Evolutionary conservation across 2,797 vertebrate genomes (phyloP).

Genomic region (Prunella strophiata): DNA sequence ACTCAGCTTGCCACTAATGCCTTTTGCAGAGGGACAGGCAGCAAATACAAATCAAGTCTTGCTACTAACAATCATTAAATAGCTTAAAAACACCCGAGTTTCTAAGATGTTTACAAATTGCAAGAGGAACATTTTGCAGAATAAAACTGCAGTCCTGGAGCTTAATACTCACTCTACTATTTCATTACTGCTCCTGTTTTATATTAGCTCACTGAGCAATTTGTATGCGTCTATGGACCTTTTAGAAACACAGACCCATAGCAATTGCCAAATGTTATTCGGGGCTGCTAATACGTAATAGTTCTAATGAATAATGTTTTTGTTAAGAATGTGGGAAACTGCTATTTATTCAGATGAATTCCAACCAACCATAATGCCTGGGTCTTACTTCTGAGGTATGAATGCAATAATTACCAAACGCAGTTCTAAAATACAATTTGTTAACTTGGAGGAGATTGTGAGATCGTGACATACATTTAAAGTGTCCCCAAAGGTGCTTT

Average conservation of each 20-base stretch:
- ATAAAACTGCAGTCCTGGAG: slow-evolving; percentile 59
- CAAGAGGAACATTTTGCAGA: slow-evolving; percentile 41
- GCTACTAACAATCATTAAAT: neutral
- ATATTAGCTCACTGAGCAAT: slow-evolving; percentile 39
- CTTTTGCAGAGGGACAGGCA: neutral
- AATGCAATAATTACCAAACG: slow-evolving; percentile 65
- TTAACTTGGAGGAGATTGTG: slow-evolving; percentile 50
- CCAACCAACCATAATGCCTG: slow-evolving; percentile 54
- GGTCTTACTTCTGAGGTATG: slow-evolving; percentile 54
- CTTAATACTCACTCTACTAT: slow-evolving; percentile 42
- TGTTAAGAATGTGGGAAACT: slow-evolving; percentile 67
- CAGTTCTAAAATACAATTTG: slow-evolving; percentile 46
- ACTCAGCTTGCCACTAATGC: neutral
- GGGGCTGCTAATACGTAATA: slow-evolving; percentile 51
- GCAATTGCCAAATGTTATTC: slow-evolving; percentile 66
- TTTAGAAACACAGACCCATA: slow-evolving; percentile 51
- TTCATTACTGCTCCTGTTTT: slow-evolving; percentile 59
- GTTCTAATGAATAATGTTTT: slow-evolving; percentile 67
- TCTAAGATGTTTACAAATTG: slow-evolving; percentile 57
- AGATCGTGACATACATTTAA: slow-evolving; percentile 31
- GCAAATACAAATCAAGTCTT: slow-evolving; percentile 29
- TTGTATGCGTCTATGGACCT: slow-evolving; percentile 34
- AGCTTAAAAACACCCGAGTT: slow-evolving; percentile 15
- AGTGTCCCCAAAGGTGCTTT: neutral
- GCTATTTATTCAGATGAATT: slow-evolving; percentile 66